These are phyloP conservation scores for Chaetodon trifascialis DNA, from an alignment of 2,113 vertebrate genomes.

Conservation along the genomic window DNA sequence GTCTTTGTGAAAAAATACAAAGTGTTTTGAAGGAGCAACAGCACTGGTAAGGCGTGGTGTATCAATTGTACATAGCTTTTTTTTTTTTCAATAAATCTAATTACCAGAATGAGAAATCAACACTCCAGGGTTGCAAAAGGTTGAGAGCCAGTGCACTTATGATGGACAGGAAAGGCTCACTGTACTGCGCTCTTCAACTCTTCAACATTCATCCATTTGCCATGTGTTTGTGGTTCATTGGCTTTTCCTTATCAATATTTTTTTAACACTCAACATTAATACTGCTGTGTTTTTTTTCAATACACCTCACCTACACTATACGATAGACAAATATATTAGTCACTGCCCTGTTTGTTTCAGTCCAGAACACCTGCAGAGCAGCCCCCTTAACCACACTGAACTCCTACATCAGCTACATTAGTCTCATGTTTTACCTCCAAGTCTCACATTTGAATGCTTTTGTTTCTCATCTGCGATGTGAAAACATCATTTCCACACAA, in stretches of 20 bases:
- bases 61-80: conserved; percentile 51
- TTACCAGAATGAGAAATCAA: conserved; percentile 41
- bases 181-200: neutral
- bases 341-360: neutral
- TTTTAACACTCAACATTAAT: neutral
- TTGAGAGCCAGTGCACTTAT: conserved; percentile 33
- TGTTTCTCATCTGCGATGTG: neutral
- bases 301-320: neutral
- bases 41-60: conserved; percentile 1
- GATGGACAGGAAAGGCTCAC: conserved; percentile 14
- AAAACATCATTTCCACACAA: neutral
- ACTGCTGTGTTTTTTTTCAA: neutral
- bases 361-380: neutral
- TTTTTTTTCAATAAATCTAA: conserved; percentile 60
- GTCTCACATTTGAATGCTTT: neutral
- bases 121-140: conserved; percentile 25
- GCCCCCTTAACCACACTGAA: neutral
- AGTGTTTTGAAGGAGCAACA: conserved; percentile 20
- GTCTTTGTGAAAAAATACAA: conserved; percentile 28
- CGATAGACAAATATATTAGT: neutral
- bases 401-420: neutral
- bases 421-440: neutral
- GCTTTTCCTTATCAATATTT: neutral
- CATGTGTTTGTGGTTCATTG: too few relatives aligned
- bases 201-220: too few relatives aligned